Conservation (phyloP, 2,797 vertebrate genomes). For the Sebastes umbrosus region DNA sequence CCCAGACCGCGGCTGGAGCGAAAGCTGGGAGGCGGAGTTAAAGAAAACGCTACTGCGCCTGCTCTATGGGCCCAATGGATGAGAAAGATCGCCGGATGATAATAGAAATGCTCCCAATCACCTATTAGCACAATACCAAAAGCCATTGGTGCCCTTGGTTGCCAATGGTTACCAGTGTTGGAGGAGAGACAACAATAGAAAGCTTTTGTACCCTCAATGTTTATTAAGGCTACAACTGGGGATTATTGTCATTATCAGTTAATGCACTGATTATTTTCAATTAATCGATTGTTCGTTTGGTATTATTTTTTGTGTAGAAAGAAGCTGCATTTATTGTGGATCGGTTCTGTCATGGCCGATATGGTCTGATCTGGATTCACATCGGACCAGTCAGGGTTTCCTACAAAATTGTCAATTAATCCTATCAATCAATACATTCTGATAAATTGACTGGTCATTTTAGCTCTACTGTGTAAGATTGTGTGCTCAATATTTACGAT, state of each 20-base stretch:
- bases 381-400: background rate
- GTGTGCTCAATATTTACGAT: background rate
- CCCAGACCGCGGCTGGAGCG: too few species aligned
- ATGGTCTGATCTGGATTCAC: background rate
- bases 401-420: background rate
- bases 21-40: too few species aligned
- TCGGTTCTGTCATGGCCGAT: accelerated
- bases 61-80: too few species aligned
- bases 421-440: background rate
- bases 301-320: background rate
- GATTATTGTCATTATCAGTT: background rate
- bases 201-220: background rate
- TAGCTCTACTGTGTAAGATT: background rate
- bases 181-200: background rate
- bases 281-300: background rate
- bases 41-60: too few species aligned
- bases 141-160: background rate
- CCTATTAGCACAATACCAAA: background rate
- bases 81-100: too few species aligned
- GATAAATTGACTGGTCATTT: background rate
- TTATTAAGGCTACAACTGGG: background rate
- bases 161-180: constrained; percentile 24
- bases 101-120: too few species aligned
- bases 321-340: background rate
- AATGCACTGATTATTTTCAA: background rate